Evolutionary conservation across 2,888 invertebrate species (phyloP).

Genomic region (Lithophane socia): DNA sequence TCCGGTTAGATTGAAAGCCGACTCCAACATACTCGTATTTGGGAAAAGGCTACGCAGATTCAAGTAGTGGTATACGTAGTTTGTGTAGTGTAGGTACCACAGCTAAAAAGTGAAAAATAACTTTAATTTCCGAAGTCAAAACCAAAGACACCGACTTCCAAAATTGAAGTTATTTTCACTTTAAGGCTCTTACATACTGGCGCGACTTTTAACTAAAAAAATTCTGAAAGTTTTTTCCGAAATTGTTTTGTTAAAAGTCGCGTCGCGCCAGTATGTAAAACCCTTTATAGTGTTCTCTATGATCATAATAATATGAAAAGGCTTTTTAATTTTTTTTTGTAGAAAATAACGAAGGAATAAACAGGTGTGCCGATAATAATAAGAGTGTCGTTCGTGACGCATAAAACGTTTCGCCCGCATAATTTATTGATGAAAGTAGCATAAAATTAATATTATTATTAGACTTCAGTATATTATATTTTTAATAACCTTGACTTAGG

Average conservation of each 20-base stretch:
- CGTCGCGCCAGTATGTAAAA: too few species aligned
- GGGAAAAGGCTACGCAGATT: too few species aligned
- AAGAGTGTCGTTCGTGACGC: conserved; percentile 38
- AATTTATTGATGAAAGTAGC: conserved; percentile 48
- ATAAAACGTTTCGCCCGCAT: conserved; percentile 40
- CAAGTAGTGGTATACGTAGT: too few species aligned
- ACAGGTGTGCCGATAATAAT: conserved; percentile 47
- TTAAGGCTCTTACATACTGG: background rate
- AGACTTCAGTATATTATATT: conserved; percentile 28
- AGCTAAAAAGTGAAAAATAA: too few species aligned
- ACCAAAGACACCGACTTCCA: too few species aligned
- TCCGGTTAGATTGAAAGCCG: too few species aligned
- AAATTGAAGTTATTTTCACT: background rate
- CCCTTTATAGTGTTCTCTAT: background rate
- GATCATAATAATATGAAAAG: background rate
- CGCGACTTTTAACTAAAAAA: too few species aligned
- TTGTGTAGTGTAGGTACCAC: too few species aligned
- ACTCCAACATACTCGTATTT: too few species aligned
- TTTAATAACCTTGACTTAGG: conserved; percentile 45
- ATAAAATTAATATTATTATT: conserved; percentile 47
- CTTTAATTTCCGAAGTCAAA: too few species aligned
- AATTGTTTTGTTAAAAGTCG: too few species aligned
- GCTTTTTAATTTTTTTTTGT: background rate
- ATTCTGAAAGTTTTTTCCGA: too few species aligned
- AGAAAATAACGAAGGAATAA: conserved; percentile 11